A percentile compares a stretch with the other conserved stretches of the same genome.
These are phyloP conservation scores for Stenopsyche tienmushanensis DNA, from an alignment of 1,140 invertebrate species.

Conservation along the genomic window DNA sequence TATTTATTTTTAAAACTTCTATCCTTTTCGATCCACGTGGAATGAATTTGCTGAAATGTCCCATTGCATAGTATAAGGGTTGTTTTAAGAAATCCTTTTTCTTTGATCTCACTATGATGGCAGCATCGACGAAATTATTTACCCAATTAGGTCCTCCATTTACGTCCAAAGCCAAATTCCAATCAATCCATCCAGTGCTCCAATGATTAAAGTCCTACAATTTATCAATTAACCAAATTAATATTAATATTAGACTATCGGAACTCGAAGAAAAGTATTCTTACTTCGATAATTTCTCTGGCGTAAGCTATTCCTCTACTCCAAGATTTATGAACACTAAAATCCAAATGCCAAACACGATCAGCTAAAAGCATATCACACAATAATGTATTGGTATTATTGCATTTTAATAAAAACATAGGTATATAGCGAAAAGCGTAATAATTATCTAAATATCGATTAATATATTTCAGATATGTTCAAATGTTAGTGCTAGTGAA, in stretches of 20 bases:
- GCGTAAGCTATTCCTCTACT: slow-evolving; percentile 66
- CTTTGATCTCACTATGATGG: slow-evolving; percentile 79
- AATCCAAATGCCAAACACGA: slow-evolving; percentile 8
- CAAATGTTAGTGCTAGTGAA: no score
- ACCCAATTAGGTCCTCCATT: slow-evolving; percentile 76
- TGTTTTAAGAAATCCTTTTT: no score
- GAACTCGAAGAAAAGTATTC: slow-evolving; percentile 41
- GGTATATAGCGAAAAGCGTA: slow-evolving; percentile 11
- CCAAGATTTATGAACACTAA: slow-evolving; percentile 66
- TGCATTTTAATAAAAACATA: slow-evolving; percentile 37
- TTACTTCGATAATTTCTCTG: slow-evolving; percentile 62
- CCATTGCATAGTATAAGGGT: no score
- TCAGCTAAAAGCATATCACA: slow-evolving; percentile 16
- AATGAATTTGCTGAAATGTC: no score
- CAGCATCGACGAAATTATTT: slow-evolving; percentile 69
- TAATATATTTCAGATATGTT: no score
- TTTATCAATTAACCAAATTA: no score
- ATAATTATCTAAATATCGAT: no score
- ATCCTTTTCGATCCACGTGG: no score
- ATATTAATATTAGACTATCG: no score
- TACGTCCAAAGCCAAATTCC: slow-evolving; percentile 78
- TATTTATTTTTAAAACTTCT: no score
- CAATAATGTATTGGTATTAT: no score
- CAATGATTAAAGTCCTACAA: no score
- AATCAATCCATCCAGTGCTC: slow-evolving; percentile 77